Evolutionary conservation across 2,113 vertebrate genomes (phyloP).

Genomic region (Entelurus aequoreus): DNA sequence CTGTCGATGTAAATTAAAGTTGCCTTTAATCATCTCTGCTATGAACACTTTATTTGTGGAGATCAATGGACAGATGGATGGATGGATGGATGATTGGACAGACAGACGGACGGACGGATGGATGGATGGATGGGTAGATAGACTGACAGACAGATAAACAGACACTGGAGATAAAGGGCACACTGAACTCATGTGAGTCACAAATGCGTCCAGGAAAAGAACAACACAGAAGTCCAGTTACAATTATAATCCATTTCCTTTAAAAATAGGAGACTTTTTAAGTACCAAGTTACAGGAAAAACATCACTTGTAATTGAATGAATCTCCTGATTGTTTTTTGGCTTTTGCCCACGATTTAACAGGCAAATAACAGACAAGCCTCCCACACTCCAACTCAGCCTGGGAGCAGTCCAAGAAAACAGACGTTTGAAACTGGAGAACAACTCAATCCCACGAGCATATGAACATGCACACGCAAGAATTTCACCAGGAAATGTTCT

Average conservation of each 20-base stretch:
- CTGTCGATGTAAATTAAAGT: conserved; percentile 22
- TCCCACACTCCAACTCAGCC: conserved; percentile 25
- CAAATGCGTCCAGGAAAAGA: conserved; percentile 13
- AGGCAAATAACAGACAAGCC: conserved; percentile 40
- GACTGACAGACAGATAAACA: background rate
- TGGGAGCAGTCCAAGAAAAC: conserved; percentile 37
- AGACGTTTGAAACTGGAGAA: conserved; percentile 28
- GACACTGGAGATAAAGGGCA: conserved; percentile 12
- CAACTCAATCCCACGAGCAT: conserved; percentile 6
- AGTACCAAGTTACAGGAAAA: conserved; percentile 12
- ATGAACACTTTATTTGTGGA: conserved; percentile 2
- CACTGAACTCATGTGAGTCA: conserved; percentile 43
- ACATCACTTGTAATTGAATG: conserved; percentile 36
- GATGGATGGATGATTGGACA: background rate
- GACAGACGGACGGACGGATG: background rate
- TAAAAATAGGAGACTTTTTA: conserved; percentile 21
- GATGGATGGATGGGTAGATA: background rate
- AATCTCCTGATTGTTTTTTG: conserved; percentile 31
- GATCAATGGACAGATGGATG: background rate
- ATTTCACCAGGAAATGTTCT: background rate
- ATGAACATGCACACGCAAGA: background rate
- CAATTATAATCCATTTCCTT: conserved; percentile 27
- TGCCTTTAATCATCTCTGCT: conserved; percentile 22
- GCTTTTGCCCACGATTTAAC: conserved; percentile 41
- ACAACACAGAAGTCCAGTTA: conserved; percentile 32